These are phyloP conservation scores for Drosophila yakuba DNA, from an alignment of 1,140 invertebrate species.

Conservation along the genomic window DNA sequence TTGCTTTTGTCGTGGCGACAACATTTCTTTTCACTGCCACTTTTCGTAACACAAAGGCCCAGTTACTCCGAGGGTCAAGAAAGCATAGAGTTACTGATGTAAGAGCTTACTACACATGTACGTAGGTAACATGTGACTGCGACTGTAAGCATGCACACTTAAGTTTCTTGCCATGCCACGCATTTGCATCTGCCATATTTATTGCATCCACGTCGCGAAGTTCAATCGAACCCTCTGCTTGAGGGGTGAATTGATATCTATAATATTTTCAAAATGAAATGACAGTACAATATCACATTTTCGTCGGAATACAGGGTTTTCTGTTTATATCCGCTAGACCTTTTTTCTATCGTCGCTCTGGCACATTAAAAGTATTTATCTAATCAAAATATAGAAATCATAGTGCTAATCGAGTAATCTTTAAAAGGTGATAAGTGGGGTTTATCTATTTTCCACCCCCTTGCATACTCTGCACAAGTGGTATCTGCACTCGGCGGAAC, in stretches of 20 bases:
- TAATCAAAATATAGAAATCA: too few species aligned
- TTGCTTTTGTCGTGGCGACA: constrained; percentile 41
- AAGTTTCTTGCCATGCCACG: constrained; percentile 38
- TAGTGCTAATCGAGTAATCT: too few species aligned
- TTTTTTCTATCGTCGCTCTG: too few species aligned
- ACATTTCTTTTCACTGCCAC: constrained; percentile 50
- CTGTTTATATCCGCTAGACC: too few species aligned
- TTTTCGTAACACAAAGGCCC: constrained; percentile 46
- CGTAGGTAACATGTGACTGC: not conserved
- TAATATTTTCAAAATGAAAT: not conserved
- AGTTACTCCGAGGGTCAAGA: constrained; percentile 30
- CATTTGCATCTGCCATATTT: constrained; percentile 56
- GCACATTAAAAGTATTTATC: too few species aligned
- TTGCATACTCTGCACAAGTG: not conserved
- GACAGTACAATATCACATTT: too few species aligned
- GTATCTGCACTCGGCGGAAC: constrained; percentile 7
- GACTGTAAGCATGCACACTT: constrained; percentile 8
- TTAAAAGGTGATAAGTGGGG: too few species aligned
- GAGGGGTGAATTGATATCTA: not conserved
- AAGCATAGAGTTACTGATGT: constrained; percentile 3
- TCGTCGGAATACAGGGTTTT: too few species aligned
- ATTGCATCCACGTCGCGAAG: constrained; percentile 45
- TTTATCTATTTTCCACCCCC: not conserved
- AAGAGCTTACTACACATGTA: not conserved
- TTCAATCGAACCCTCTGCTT: constrained; percentile 37